A percentile compares a stretch with the other conserved stretches of the same genome.
phyloP scores from a whole-genome alignment of 2,797 vertebrate species.

The Atherinosoma microstoma region DNA sequence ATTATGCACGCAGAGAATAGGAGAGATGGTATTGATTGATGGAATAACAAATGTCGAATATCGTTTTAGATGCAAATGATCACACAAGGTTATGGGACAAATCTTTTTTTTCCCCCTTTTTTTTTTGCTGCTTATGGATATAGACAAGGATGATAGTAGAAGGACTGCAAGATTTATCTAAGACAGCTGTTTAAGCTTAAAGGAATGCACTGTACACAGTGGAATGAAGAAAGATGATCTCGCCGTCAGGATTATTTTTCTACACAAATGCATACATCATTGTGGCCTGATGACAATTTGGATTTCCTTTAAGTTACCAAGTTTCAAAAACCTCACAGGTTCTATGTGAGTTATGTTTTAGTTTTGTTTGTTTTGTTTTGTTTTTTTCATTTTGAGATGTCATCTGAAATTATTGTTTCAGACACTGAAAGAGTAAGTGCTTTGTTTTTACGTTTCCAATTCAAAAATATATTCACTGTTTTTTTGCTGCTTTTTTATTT shows the following conservation, averaged over 20 bases:
- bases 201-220: constrained; percentile 56
- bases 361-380: background rate
- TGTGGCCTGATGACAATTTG: constrained; percentile 29
- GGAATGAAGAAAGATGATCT: constrained; percentile 30
- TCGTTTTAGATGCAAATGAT: constrained; percentile 88
- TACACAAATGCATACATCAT: constrained; percentile 12
- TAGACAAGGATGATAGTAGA: constrained; percentile 64
- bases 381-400: constrained; percentile 51
- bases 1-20: constrained; percentile 79
- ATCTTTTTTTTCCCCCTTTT: constrained; percentile 37
- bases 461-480: constrained; percentile 37
- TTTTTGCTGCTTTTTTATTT: constrained; percentile 21
- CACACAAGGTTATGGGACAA: constrained; percentile 69
- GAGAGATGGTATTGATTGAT: constrained; percentile 85
- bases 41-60: constrained; percentile 85
- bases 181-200: constrained; percentile 67
- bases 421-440: constrained; percentile 42
- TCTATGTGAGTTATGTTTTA: constrained; percentile 29
- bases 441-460: constrained; percentile 61
- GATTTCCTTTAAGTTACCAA: constrained; percentile 37
- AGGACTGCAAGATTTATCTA: constrained; percentile 73
- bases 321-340: constrained; percentile 38
- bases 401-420: constrained; percentile 56
- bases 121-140: constrained; percentile 59
- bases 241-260: constrained; percentile 39